Conservation (phyloP, 92 coral and sea anemone species). For the Isaurus tuberculatus region DNA sequence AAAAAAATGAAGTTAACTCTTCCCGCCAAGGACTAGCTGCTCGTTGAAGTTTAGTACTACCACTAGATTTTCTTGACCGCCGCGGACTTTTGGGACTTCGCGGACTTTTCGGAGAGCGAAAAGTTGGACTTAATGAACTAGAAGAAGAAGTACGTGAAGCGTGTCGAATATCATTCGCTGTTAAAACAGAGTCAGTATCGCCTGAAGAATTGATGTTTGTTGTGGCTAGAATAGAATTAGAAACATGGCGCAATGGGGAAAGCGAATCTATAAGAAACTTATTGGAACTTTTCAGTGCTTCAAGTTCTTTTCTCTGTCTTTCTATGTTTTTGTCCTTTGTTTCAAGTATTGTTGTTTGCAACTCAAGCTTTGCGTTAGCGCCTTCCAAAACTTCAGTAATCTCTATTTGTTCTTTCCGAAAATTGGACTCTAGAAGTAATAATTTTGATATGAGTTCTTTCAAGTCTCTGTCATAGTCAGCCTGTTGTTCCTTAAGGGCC, state of each 20-base stretch:
- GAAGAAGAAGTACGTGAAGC: background rate
- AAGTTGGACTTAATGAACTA: constrained; percentile 21
- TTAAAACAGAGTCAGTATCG: background rate
- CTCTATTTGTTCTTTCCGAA: constrained; percentile 75
- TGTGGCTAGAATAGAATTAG: constrained; percentile 14
- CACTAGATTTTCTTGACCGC: constrained; percentile 48
- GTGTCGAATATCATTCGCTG: background rate
- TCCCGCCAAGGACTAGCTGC: constrained; percentile 75
- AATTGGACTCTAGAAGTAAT: constrained; percentile 70
- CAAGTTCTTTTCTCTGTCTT: constrained; percentile 73
- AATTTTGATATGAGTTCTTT: constrained; percentile 68
- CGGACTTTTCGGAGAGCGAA: constrained; percentile 41
- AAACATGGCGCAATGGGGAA: constrained; percentile 58
- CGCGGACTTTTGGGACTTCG: constrained; percentile 37
- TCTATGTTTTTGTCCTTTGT: constrained; percentile 61
- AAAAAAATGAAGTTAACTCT: constrained; percentile 84
- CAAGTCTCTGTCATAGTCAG: constrained; percentile 75
- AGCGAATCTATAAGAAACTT: constrained; percentile 72
- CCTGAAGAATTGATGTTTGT: background rate
- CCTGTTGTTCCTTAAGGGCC: constrained; percentile 54
- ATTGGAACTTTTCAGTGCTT: constrained; percentile 69
- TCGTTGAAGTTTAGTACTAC: constrained; percentile 41
- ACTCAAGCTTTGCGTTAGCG: constrained; percentile 68
- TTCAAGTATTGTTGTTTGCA: constrained; percentile 51
- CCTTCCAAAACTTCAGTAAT: constrained; percentile 54